Conservation (phyloP, 2,888 invertebrate genomes). For the Abscondita cerata region DNA sequence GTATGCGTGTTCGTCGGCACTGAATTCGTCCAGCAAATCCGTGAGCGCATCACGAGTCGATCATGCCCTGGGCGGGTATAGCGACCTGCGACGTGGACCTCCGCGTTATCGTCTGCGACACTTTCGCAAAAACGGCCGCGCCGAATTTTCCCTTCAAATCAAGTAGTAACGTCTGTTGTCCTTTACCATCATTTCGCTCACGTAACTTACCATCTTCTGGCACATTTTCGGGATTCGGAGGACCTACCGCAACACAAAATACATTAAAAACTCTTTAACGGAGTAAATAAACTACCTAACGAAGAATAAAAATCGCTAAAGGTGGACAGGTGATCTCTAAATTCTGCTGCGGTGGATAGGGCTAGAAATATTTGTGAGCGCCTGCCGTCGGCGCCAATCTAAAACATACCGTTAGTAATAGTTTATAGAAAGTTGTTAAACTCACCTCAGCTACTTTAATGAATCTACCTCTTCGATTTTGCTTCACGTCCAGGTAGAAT, state of each 20-base stretch:
- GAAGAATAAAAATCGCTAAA: conserved; percentile 98
- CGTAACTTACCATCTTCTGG: conserved; percentile 98
- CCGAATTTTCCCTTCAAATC: conserved; percentile 97
- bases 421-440: too few species aligned
- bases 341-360: conserved; percentile 96
- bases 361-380: conserved; percentile 97
- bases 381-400: conserved; percentile 97
- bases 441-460: conserved; percentile 98
- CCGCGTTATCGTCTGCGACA: conserved; percentile 97
- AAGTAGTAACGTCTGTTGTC: conserved; percentile 99
- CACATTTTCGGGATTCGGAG: conserved; percentile 95
- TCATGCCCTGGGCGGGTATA: conserved; percentile 99
- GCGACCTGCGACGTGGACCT: conserved; percentile 80
- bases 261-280: too few species aligned
- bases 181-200: conserved; percentile 98
- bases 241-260: too few species aligned
- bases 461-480: conserved; percentile 96
- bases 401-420: conserved; percentile 30
- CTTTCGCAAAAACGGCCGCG: conserved; percentile 97
- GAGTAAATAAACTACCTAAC: too few species aligned
- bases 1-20: conserved; percentile 73
- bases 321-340: conserved; percentile 93
- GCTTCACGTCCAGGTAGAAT: conserved; percentile 99
- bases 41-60: conserved; percentile 98
- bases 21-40: conserved; percentile 94